Base-by-base conservation (phyloP, 2,113 vertebrate species). In the Rhabdomys dilectus region DNA sequence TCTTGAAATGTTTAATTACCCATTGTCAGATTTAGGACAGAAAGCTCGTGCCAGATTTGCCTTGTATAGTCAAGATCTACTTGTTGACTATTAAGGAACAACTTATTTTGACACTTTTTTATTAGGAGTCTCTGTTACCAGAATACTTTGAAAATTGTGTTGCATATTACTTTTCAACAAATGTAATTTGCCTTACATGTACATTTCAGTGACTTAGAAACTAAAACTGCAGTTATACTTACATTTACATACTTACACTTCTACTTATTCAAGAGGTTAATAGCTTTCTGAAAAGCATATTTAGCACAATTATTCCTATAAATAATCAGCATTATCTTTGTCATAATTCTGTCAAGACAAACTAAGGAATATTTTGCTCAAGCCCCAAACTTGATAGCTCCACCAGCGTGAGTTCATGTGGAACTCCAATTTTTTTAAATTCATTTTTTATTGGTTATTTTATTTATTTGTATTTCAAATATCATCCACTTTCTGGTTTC, bases 81-180 rank as follows among this genome's bases (percentile, higher is more conserved):
- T 36, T 88, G 0, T 26, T 66, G 29, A 78, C 82, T 84, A 60
- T 60, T 73, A 91, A 94, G 53, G 3, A 29, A 53, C 2, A 91
- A 45, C 8, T 88, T 73, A 64, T 4, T 53, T 9, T 53, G 48
- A 80, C 45, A 87, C 12, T 5, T 89, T 89, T 89, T 64, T 89
- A 60, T 19, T 81, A 90, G n/a, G 7, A 93, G 5, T 8, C 3
- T 96, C 36, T 89, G 77, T 90, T 48, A 81, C 86, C 34, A 96
- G 80, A 72, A 56, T 76, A 60, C 10, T 72, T 90, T 53, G 17
- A 87, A 68, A 58, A 3, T 31, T 48, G 7, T 87, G 34, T 8
- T 86, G 29, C 13, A 51, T 0, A 58, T 72, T 56, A 9, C 68
- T 92, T 78, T 48, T 26, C 39, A 17, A 12, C 4, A 92, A 66